Evolutionary conservation across 1,140 invertebrate species (phyloP), one percentile per base, ranked within the genome.

Genomic region (Hyposmocoma kahamanoa): DNA sequence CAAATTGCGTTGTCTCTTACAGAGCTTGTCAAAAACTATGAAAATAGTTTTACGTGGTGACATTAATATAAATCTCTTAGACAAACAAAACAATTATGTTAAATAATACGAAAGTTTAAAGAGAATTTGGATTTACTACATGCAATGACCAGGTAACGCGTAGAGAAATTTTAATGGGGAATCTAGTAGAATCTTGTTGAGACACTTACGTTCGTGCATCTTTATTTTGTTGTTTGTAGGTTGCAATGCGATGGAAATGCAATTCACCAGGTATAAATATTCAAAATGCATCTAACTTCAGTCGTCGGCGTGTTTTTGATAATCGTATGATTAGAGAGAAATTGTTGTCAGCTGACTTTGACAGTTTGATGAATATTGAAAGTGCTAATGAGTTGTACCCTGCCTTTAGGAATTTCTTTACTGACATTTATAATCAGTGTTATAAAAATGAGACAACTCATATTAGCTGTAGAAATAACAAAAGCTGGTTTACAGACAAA

Each of bases 21-120:
- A 45, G 6, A 30, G 42, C 18, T 30, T 45, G 19, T 26, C 42
- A 17, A 26, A 28, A 19, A 32, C 28, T 18, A 26, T 3, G 0
- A 42, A 34, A 24, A 22, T 50, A 1, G 10, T 50, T 18, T 18
- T 44, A 1, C 41, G 50, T 22, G 42, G 43, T 1, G 43, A 52
- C 32, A 46, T 46, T 15, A 52, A 52, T 41, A 41, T 52, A 4
- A 46, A 52, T 15, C 5, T 32, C 10, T 18, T 52, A 32, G 22
- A 52, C 18, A 20, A 1, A 8, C 18, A 38, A 24, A 18, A 39
- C 39, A 51, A 39, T 10, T 5, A 45, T 15, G 32, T 44, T 1
- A 20, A 21, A 4, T 1, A 10, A 10, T 51, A 51, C 30, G 42
- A 51, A 51, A 45, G 20, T 30, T 6, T 51, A 20, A 28, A 45